Conservation (phyloP, 2,113 vertebrate genomes). For the Otocyon megalotis region DNA sequence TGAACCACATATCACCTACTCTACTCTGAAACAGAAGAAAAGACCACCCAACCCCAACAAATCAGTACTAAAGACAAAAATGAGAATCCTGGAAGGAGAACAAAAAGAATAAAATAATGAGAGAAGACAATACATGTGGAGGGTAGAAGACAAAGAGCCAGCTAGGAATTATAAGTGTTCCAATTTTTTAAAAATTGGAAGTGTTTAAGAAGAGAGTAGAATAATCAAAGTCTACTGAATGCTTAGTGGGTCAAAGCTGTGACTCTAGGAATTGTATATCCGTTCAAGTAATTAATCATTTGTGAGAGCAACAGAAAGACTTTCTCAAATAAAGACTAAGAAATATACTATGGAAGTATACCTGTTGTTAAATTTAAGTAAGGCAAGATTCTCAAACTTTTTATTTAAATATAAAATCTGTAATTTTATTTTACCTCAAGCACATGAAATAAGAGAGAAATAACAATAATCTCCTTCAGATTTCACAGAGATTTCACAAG, state of each 20-base stretch:
- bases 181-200: not conserved
- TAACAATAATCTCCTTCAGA: constrained; percentile 2
- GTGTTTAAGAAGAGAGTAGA: not conserved
- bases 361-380: constrained; percentile 21
- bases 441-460: constrained; percentile 31
- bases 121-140: not conserved
- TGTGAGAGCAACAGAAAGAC: constrained; percentile 7
- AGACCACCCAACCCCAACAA: not conserved
- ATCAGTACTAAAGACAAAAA: not conserved
- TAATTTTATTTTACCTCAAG: constrained; percentile 36
- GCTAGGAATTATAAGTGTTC: not conserved
- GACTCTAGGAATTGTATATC: not conserved
- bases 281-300: not conserved
- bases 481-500: not conserved
- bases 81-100: not conserved
- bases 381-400: not conserved
- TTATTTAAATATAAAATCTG: constrained; percentile 43
- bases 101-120: not conserved
- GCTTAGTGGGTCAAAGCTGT: not conserved
- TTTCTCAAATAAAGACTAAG: not conserved
- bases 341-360: not conserved
- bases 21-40: constrained; percentile 33
- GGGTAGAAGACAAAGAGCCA: not conserved
- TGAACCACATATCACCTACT: not conserved
- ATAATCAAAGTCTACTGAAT: not conserved